Evolutionary conservation across 1,140 invertebrate genomes (phyloP).

Genomic region (Zaprionus camerounensis): DNA sequence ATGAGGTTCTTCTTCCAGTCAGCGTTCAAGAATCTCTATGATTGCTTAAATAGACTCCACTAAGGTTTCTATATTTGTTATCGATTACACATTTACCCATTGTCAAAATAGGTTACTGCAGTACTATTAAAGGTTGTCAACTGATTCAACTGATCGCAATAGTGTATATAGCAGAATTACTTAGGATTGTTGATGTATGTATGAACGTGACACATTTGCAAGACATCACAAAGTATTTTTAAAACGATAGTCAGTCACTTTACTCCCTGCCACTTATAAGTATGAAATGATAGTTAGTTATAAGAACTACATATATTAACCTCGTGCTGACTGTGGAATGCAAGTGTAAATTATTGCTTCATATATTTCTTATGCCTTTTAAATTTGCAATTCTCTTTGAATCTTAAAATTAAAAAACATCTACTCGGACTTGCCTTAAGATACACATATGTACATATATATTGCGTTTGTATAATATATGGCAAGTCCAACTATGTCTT

Average conservation of each 20-base stretch:
- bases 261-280: neutral
- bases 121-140: neutral
- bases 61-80: too few species aligned
- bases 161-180: neutral
- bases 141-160: neutral
- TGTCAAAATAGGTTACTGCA: neutral
- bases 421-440: too few species aligned
- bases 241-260: neutral
- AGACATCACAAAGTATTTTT: neutral
- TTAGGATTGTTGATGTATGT: neutral
- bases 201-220: neutral
- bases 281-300: neutral
- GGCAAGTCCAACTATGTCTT: neutral
- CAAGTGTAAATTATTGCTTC: neutral
- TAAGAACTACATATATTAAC: neutral
- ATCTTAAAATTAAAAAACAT: too few species aligned
- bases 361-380: too few species aligned
- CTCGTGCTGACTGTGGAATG: neutral
- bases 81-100: neutral
- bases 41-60: too few species aligned
- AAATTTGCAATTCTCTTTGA: too few species aligned
- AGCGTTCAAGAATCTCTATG: too few species aligned
- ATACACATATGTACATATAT: too few species aligned
- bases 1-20: too few species aligned
- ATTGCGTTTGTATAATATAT: neutral